A percentile compares a stretch with the other conserved stretches of the same genome.
phyloP scores from a whole-genome alignment of 2,888 invertebrate species.

The Drosophila mayaguana region DNA sequence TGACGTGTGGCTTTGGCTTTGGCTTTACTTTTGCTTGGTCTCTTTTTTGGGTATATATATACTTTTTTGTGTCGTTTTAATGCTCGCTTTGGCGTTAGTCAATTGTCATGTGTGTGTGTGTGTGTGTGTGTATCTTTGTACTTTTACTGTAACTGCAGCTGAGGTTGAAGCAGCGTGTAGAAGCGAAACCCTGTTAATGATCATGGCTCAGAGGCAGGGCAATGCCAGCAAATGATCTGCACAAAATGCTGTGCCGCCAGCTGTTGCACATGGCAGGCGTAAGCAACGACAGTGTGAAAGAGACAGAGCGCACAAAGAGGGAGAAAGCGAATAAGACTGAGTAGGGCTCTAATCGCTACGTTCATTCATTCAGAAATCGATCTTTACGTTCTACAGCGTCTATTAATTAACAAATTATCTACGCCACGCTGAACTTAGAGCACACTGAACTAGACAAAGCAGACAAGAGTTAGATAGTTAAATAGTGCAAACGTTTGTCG shows the following conservation, averaged over 20 bases:
- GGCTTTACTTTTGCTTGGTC: conserved; percentile 28
- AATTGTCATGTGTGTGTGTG: conserved; percentile 48
- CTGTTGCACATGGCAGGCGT: conserved; percentile 1
- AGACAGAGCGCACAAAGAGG: not conserved
- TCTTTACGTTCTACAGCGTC: conserved; percentile 2
- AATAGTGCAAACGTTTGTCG: conserved; percentile 6
- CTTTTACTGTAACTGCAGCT: conserved; percentile 40
- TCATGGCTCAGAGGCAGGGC: conserved; percentile 37
- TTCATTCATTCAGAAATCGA: conserved; percentile 10
- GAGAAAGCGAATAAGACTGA: not conserved
- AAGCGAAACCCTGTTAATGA: conserved; percentile 62
- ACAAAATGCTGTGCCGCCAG: conserved; percentile 21
- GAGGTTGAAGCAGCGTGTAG: conserved; percentile 15
- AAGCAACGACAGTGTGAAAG: not conserved
- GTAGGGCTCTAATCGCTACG: conserved; percentile 15
- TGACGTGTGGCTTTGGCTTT: conserved; percentile 63
- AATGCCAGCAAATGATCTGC: conserved; percentile 32
- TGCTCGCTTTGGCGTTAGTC: conserved; percentile 69
- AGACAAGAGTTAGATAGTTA: conserved; percentile 1
- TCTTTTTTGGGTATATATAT: conserved; percentile 43
- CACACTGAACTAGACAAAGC: not conserved
- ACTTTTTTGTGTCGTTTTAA: conserved; percentile 54
- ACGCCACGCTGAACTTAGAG: not conserved
- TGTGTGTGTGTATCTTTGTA: conserved; percentile 2
- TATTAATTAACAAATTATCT: conserved; percentile 8